Evolutionary conservation across 2,113 vertebrate genomes (phyloP).

Genomic region (Gymnocephalus cernua): DNA sequence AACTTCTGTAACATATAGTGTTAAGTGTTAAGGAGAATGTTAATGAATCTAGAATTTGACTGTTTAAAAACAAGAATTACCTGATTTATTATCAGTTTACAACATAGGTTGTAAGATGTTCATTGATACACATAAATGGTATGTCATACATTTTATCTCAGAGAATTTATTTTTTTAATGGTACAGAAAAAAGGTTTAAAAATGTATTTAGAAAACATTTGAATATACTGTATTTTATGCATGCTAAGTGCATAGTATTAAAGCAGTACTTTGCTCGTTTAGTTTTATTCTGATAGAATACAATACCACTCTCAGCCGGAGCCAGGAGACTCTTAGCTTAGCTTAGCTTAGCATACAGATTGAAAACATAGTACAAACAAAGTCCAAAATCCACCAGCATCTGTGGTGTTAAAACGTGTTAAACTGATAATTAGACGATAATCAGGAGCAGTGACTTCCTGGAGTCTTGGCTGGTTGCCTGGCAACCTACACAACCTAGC

Average conservation of each 20-base stretch:
- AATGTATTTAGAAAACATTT: background rate
- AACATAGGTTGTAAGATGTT: background rate
- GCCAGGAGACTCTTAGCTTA: background rate
- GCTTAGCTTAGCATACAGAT: background rate
- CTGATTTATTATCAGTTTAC: background rate
- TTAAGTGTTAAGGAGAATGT: background rate
- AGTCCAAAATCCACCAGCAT: no score
- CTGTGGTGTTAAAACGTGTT: no score
- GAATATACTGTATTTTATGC: background rate
- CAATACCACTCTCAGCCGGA: no score
- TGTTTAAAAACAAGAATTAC: background rate
- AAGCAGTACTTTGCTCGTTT: background rate
- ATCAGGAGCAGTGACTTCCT: no score
- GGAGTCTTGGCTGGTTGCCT: no score
- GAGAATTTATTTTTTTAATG: conserved; percentile 1
- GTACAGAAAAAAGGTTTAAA: background rate
- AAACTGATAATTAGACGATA: background rate
- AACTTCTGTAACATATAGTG: background rate
- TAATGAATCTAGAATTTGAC: background rate
- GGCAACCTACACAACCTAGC: no score
- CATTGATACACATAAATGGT: background rate
- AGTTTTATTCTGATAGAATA: background rate
- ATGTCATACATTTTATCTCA: background rate
- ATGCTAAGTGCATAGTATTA: background rate
- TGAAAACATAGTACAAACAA: background rate